Base-by-base conservation (phyloP, 2,797 vertebrate genomes). In the Pseudotriccus pelzelni region DNA sequence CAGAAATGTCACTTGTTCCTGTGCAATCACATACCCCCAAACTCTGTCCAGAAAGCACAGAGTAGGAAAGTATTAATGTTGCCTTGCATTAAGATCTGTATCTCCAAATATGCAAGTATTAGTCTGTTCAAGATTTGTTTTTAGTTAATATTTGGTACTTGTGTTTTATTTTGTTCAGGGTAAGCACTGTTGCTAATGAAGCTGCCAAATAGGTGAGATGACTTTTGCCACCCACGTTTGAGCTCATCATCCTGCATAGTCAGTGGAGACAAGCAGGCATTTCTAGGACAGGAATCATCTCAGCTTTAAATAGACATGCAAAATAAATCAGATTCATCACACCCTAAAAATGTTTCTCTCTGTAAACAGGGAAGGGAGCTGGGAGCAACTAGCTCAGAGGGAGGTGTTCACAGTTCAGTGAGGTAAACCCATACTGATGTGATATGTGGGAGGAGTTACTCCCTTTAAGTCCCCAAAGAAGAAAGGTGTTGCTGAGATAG, bases 201-300 rank as follows among this genome's bases (percentile, higher is more conserved):
- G n/a, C 56, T 93, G 67, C 86, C 69, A 62, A 23, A 28, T 27
- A 64, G 60, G 44, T 84, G 70, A 95, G 74, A 69, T 56, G 55
- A 69, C 67, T 94, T 92, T 37, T 7, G 1, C 88, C 70, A 78
- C 32, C 58, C 49, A 27, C 18, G 2, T 79, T 50, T 49, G 43
- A 84, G 83, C 58, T 78, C 79, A 72, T 86, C 77, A 82, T 41
- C 63, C 73, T 79, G 47, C 58, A 59, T 36, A 73, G 84, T 55
- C 63, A 68, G 5, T 16, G 17, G 59, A 87, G 63, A 76, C 23
- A 76, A 94, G 73, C 55, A 93, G 63, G 47, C 74, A 86, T 89
- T 95, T 96, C 80, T 91, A 82, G 93, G 91, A 59, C 86, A 84
- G 47, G 28, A 93, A 41, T 94, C 28, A 81, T 91, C 76, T 88